A percentile compares a stretch with the other conserved stretches of the same genome.
Evolutionary conservation across 2,113 vertebrate species (phyloP).

Genomic region (Rhinichthys klamathensis): DNA sequence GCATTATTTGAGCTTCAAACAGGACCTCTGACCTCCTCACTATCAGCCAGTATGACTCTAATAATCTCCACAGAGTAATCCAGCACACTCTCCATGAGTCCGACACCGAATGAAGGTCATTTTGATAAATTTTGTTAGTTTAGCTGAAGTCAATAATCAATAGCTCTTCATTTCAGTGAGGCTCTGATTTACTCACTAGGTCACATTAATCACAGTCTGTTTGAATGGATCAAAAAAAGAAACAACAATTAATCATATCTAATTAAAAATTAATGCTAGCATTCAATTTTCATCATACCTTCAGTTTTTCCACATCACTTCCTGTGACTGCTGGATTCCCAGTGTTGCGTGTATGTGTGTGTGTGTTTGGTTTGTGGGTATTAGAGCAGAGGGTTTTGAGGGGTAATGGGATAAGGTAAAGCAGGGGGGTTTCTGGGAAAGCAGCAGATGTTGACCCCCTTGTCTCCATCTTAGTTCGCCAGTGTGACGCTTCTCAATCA

Average conservation of each 20-base stretch:
- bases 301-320: slow-evolving; percentile 39
- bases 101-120: slow-evolving; percentile 48
- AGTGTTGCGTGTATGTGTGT: slow-evolving; percentile 1
- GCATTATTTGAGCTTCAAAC: slow-evolving; percentile 46
- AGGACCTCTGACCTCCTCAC: slow-evolving; percentile 28
- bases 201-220: slow-evolving; percentile 52
- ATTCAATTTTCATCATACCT: slow-evolving; percentile 1
- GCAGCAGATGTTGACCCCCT: slow-evolving; percentile 75
- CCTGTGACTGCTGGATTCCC: slow-evolving; percentile 29
- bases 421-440: slow-evolving; percentile 69
- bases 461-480: slow-evolving; percentile 60
- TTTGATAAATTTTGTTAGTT: slow-evolving; percentile 51
- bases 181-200: slow-evolving; percentile 26
- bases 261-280: slow-evolving; percentile 10
- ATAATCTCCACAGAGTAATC: slow-evolving; percentile 45
- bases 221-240: slow-evolving; percentile 41
- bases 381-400: slow-evolving; percentile 1
- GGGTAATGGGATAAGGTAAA: slow-evolving; percentile 26
- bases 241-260: slow-evolving; percentile 37
- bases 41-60: slow-evolving; percentile 35
- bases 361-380: slow-evolving; percentile 10
- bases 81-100: slow-evolving; percentile 34
- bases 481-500: slow-evolving; percentile 73
- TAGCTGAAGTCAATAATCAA: slow-evolving; percentile 55
- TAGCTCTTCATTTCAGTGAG: slow-evolving; percentile 51